A percentile compares a stretch with the other conserved stretches of the same genome.
phyloP scores from a whole-genome alignment of 2,888 invertebrate genomes.

The Rotaria socialis region DNA sequence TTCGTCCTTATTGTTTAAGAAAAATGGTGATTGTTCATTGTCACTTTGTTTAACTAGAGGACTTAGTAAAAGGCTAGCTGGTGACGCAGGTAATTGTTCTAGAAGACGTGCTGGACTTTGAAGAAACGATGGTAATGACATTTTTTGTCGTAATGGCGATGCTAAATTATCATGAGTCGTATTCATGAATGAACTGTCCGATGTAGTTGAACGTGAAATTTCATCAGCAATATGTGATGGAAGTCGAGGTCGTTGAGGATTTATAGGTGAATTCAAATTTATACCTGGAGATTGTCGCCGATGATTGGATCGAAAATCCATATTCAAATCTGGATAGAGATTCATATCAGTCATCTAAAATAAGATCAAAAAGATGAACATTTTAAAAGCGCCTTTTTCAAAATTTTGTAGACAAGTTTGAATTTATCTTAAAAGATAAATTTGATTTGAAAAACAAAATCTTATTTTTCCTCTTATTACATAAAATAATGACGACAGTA shows the following conservation, averaged over 20 bases:
- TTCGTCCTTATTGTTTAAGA: background rate
- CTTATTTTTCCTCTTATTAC: background rate
- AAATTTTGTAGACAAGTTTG: background rate
- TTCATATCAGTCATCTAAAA: constrained; percentile 4
- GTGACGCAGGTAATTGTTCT: background rate
- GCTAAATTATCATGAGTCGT: background rate
- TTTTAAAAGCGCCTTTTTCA: background rate
- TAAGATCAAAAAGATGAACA: background rate
- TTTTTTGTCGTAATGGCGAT: background rate
- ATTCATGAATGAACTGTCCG: background rate
- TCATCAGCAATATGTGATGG: background rate
- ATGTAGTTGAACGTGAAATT: background rate
- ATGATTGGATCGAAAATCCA: background rate
- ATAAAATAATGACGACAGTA: background rate
- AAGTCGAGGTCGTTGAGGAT: background rate
- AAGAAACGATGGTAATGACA: constrained; percentile 22
- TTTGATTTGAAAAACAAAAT: background rate
- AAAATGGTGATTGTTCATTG: background rate
- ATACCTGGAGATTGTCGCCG: background rate
- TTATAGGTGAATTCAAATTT: background rate
- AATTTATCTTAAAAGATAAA: background rate
- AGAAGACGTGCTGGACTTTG: background rate
- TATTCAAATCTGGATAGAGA: background rate
- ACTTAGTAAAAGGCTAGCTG: background rate
- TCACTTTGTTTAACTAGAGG: background rate